Evolutionary conservation across 2,888 invertebrate species (phyloP).

Genomic region (Alcis repandata): DNA sequence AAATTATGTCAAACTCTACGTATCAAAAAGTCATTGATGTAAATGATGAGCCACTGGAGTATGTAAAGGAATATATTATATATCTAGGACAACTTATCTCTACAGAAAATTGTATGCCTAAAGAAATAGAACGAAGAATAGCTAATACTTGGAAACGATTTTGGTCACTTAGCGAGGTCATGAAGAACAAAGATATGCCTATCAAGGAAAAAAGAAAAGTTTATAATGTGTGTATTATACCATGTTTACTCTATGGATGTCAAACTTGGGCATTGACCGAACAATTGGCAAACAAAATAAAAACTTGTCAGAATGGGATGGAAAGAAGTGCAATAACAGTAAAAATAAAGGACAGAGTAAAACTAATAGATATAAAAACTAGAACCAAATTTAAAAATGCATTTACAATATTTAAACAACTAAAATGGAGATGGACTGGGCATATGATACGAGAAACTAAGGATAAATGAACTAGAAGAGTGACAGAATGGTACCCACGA

Average conservation of each 20-base stretch:
- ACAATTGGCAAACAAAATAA: conserved; percentile 11
- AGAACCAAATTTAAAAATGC: too few species aligned
- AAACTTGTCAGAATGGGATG: conserved; percentile 16
- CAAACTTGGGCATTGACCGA: conserved; percentile 31
- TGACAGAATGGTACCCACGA: too few species aligned
- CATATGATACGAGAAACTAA: too few species aligned
- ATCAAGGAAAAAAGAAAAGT: too few species aligned
- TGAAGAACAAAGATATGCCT: too few species aligned
- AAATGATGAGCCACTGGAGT: conserved; percentile 35
- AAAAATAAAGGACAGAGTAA: conserved; percentile 7
- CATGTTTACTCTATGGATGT: too few species aligned
- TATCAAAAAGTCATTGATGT: not conserved
- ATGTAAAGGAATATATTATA: conserved; percentile 39
- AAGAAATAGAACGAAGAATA: conserved; percentile 38
- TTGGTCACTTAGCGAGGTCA: conserved; percentile 36
- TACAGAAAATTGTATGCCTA: conserved; percentile 34
- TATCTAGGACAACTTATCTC: conserved; percentile 38
- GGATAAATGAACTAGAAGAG: too few species aligned
- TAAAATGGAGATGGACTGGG: too few species aligned
- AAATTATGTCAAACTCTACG: conserved; percentile 28
- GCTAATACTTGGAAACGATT: conserved; percentile 34
- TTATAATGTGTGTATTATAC: conserved; percentile 30
- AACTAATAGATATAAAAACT: conserved; percentile 7
- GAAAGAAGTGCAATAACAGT: conserved; percentile 10
- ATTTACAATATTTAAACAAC: too few species aligned